Percentiles rank a stretch among this genome's conserved stretches.
Conservation (phyloP, 2,888 invertebrate genomes). For the Dynastes grantii region DNA sequence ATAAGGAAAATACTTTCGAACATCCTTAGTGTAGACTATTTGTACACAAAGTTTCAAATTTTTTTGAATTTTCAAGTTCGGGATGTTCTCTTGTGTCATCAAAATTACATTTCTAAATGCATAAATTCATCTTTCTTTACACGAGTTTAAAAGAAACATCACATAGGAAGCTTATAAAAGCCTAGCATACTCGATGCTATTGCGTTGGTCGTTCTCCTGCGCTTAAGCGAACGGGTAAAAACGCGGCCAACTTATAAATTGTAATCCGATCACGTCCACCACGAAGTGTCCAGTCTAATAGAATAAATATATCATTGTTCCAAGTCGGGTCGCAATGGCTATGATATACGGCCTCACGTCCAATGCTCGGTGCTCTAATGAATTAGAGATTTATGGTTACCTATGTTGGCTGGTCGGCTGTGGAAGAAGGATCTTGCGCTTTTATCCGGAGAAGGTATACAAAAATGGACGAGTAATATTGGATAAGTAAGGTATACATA, state of each 20-base stretch:
- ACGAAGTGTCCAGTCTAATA: conserved; percentile 43
- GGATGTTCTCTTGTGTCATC: too few relatives aligned
- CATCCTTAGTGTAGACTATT: too few relatives aligned
- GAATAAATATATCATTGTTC: conserved; percentile 47
- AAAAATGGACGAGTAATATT: too few relatives aligned
- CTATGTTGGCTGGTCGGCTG: too few relatives aligned
- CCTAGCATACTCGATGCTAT: background rate
- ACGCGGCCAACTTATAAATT: conserved; percentile 41
- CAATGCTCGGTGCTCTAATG: conserved; percentile 32
- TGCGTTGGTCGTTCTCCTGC: background rate
- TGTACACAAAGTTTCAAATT: too few relatives aligned
- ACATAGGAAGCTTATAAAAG: background rate
- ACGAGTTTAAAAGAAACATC: background rate
- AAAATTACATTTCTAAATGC: too few relatives aligned
- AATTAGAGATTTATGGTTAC: conserved; percentile 42
- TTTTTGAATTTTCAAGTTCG: too few relatives aligned
- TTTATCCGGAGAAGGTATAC: too few relatives aligned
- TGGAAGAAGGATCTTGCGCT: too few relatives aligned
- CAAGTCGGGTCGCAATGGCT: conserved; percentile 13
- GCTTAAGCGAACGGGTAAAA: background rate
- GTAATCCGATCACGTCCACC: conserved; percentile 44
- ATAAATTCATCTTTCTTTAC: too few relatives aligned
- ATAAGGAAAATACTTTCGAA: too few relatives aligned
- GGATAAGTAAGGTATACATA: too few relatives aligned
- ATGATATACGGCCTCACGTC: conserved; percentile 34